These are phyloP conservation scores for Allophyes oxyacanthae DNA, from an alignment of 2,888 invertebrate genomes.

Conservation along the genomic window DNA sequence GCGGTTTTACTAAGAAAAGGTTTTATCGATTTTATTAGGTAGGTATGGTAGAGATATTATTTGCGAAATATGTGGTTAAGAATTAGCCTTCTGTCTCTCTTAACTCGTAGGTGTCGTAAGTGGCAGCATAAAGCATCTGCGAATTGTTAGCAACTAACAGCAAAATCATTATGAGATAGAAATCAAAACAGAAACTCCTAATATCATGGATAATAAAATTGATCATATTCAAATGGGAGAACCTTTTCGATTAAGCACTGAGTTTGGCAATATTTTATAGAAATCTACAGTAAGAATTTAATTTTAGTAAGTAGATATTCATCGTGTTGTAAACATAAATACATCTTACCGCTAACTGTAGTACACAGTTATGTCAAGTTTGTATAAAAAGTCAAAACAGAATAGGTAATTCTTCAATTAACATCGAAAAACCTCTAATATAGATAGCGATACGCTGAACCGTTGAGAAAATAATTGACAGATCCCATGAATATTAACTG, in stretches of 20 bases:
- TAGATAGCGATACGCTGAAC: slow-evolving; percentile 41
- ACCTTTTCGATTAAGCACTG: no score
- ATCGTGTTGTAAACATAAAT: no score
- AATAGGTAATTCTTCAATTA: slow-evolving; percentile 42
- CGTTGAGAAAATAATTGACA: slow-evolving; percentile 68
- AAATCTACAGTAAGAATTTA: no score
- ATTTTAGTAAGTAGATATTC: no score
- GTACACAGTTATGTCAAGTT: no score
- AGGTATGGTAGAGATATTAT: slow-evolving; percentile 1
- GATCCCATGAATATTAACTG: slow-evolving; percentile 72
- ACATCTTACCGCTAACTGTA: no score
- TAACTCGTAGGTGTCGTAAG: slow-evolving; percentile 26
- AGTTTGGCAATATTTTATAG: no score
- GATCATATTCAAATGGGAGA: no score
- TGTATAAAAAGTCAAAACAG: slow-evolving; percentile 4
- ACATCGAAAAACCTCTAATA: slow-evolving; percentile 44
- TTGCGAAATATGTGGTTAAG: not conserved
- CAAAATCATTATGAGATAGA: slow-evolving; percentile 15
- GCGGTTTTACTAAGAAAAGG: slow-evolving; percentile 5
- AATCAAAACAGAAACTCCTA: no score
- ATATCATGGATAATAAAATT: no score
- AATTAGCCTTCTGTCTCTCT: slow-evolving; percentile 7
- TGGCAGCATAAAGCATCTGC: not conserved
- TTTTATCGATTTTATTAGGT: slow-evolving; percentile 6
- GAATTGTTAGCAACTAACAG: slow-evolving; percentile 33